A percentile compares a stretch with the other conserved stretches of the same genome.
These are phyloP conservation scores for Drosophila helvetica DNA, from an alignment of 2,888 invertebrate species.

Conservation along the genomic window DNA sequence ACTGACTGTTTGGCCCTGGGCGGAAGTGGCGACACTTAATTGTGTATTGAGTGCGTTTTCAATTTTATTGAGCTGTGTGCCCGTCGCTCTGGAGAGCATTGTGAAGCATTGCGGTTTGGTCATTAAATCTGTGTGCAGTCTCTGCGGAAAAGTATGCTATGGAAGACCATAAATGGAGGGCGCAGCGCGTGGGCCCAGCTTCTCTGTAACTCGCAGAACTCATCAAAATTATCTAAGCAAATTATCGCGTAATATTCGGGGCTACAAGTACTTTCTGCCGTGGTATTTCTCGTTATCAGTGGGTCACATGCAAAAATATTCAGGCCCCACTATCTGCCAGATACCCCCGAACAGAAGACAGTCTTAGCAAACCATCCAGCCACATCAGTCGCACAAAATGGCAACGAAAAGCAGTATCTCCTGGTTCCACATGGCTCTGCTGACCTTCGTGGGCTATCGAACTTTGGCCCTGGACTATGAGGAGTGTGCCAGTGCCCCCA, in stretches of 20 bases:
- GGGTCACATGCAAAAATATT: constrained; percentile 37
- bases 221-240: constrained; percentile 26
- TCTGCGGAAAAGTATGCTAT: constrained; percentile 51
- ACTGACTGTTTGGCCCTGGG: constrained; percentile 18
- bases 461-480: constrained; percentile 4
- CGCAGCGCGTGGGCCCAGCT: not conserved
- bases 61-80: constrained; percentile 41
- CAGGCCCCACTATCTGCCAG: not conserved
- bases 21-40: constrained; percentile 55
- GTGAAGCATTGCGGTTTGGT: constrained; percentile 26
- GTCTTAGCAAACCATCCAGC: constrained; percentile 13
- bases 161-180: not conserved
- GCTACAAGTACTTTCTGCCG: constrained; percentile 16
- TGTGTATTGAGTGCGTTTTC: constrained; percentile 55
- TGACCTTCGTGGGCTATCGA: constrained; percentile 15
- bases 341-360: constrained; percentile 4
- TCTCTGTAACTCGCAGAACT: constrained; percentile 14
- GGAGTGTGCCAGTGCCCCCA: constrained; percentile 51
- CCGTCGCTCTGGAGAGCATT: not conserved
- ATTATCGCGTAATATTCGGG: constrained; percentile 33
- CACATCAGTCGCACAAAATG: constrained; percentile 26
- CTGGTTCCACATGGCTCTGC: not conserved
- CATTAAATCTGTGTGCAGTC: constrained; percentile 21
- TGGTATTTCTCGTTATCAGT: constrained; percentile 11
- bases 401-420: not conserved